These are phyloP conservation scores for Helicoverpa armigera DNA, from an alignment of 1,140 invertebrate species.

Conservation along the genomic window DNA sequence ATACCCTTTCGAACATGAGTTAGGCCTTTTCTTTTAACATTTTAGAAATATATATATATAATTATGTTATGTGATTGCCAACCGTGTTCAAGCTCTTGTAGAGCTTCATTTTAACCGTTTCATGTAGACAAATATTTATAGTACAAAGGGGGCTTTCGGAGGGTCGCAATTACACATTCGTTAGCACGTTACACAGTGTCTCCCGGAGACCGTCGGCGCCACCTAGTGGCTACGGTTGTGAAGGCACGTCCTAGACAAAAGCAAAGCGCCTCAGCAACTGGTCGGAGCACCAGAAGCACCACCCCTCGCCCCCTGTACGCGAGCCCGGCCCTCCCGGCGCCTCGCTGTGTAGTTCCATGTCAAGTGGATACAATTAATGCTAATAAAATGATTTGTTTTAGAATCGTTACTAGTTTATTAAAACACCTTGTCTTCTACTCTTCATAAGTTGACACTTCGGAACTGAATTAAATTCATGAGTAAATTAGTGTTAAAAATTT, in stretches of 20 bases:
- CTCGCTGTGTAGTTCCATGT: constrained; percentile 37
- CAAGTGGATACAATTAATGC: constrained; percentile 56
- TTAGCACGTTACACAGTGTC: neutral
- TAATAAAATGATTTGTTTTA: constrained; percentile 77
- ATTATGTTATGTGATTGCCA: constrained; percentile 14
- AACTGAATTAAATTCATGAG: constrained; percentile 61
- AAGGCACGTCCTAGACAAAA: constrained; percentile 38
- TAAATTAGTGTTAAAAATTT: constrained; percentile 47
- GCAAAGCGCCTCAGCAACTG: constrained; percentile 30
- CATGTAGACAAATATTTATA: constrained; percentile 26
- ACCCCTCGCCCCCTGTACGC: constrained; percentile 11
- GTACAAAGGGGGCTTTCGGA: constrained; percentile 20
- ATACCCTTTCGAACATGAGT: neutral
- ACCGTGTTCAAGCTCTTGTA: constrained; percentile 33
- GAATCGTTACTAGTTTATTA: constrained; percentile 73
- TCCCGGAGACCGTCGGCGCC: neutral
- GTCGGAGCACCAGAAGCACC: neutral
- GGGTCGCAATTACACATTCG: neutral
- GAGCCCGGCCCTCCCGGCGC: neutral
- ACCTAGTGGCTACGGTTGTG: constrained; percentile 1
- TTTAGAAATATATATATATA: neutral
- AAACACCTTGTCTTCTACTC: constrained; percentile 60
- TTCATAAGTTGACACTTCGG: constrained; percentile 44
- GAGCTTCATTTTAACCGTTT: constrained; percentile 27
- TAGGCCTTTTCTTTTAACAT: neutral